These are phyloP conservation scores for Acromyrmex charruanus DNA, from an alignment of 1,140 invertebrate species.

Conservation along the genomic window DNA sequence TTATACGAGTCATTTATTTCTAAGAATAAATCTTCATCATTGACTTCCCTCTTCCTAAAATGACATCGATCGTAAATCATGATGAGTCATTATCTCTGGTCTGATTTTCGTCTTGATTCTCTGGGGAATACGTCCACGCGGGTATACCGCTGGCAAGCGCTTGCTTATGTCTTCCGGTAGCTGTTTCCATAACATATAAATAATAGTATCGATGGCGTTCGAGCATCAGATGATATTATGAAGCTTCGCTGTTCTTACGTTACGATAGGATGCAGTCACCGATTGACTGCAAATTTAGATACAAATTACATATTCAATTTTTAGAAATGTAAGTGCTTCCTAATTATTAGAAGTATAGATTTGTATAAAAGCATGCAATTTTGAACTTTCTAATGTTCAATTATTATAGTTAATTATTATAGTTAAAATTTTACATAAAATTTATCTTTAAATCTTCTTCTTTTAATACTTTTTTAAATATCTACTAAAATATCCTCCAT, in stretches of 20 bases:
- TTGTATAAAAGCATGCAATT: neutral
- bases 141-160: slow-evolving; percentile 1
- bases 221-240: slow-evolving; percentile 22
- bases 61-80: slow-evolving; percentile 45
- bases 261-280: too few relatives aligned
- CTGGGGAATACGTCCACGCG: neutral
- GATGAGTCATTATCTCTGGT: slow-evolving; percentile 29
- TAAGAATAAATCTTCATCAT: slow-evolving; percentile 42
- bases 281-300: neutral
- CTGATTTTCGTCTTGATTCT: slow-evolving; percentile 23
- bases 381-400: neutral
- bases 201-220: neutral
- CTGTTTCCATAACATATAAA: slow-evolving; percentile 43
- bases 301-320: neutral
- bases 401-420: neutral
- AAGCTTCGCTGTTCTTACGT: neutral
- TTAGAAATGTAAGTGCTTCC: neutral
- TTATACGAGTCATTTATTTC: slow-evolving; percentile 15
- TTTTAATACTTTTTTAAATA: neutral
- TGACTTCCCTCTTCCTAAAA: neutral
- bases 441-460: neutral
- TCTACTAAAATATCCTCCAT: neutral
- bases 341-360: neutral
- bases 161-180: slow-evolving; percentile 1
- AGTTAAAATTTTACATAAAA: neutral